Evolutionary conservation across 1,140 invertebrate species (phyloP), one percentile per base, ranked within the genome.

Genomic region (Drosophila persimilis): DNA sequence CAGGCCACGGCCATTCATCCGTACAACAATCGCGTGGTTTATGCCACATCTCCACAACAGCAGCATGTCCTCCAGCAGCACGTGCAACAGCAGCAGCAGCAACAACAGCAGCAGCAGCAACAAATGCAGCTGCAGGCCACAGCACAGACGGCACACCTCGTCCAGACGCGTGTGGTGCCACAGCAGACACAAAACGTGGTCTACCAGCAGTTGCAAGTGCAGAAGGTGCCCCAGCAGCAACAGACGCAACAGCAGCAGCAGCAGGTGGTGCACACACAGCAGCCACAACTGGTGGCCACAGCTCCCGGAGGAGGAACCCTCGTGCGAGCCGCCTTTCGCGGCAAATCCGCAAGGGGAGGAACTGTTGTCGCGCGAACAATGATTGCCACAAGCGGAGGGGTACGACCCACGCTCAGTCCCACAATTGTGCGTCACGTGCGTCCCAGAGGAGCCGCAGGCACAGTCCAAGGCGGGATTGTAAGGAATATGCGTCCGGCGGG

Each of bases 21-120:
- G 11, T 91, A 89, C 29, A 90, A 90, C 41, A 89, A 84, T 67
- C 85, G 85, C 2, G 77, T 90, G 2, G 74, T 90, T 0, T 90
- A 83, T 41, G 61, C 89, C 1, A 69, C 83, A 0, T 77, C 89
- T 1, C 76, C 79, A 2, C 90, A 89, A 31, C 90, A 90, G 55
- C 83, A 89, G 29, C 81, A 90, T 39, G 85, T 46, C 24, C 80
- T 77, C 35, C 89, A 90, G 51, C 80, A 90, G 50, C 90, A 91
- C 22, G 61, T 75, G n/a, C 84, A 76, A 48, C 51, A 81, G 44
- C 88, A 90, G 44, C 88, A 90, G 47, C 79, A 83, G 22, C 67
- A 86, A 39, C 73, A 88, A n/a, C 86, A 89, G 29, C 78, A 83
- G 24, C 89, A 86, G 44, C 77, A 80, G 17, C 80, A 26, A 26